Base-by-base conservation (phyloP, 1,140 invertebrate species). In the Danaus plexippus region DNA sequence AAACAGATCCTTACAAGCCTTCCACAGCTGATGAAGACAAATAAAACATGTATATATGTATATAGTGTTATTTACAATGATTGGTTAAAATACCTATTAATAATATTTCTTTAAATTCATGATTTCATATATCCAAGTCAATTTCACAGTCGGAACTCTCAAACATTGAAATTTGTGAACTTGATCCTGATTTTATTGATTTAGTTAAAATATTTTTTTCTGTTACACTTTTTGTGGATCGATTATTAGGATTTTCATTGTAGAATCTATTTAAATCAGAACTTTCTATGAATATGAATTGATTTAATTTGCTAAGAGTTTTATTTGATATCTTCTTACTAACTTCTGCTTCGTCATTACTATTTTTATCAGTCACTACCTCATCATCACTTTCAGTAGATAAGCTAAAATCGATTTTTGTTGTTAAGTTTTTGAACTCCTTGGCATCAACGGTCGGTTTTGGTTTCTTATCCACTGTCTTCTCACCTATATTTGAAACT, bases 101-200 rank as follows among this genome's bases (percentile, higher is more conserved):
- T 42, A 57, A 43, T 54, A 48, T 32, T 47, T 48, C 9, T 32
- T 57, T 54, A 52, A 13, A 40, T 54, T 42, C 32, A 11, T 50
- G 22, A 53, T 46, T 63, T 73, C 69, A 88, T 49, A 88, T 69
- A 68, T 88, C 81, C 58, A 88, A 76, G 71, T 81, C 84, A 59
- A 85, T 79, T 76, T 88, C 77, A 77, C 80, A 87, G 67, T 87
- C 82, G 13, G 75, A 79, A 71, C 67, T 87, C 65, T 88, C 85
- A 75, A 88, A 88, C 51, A 88, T 87, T 48, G 87, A 87, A 63
- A 78, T 74, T 74, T 87, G 81, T 47, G 82, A 84, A 66, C 62
- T 77, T 13, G 63, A 52, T 54, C 64, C 59, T 43, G 67, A 64
- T 67, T 63, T 61, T 52, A 61, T 59, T 64, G 52, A 12, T 46